Conservation (phyloP, 2,113 vertebrate species). For the Corythornis madagascariensis region DNA sequence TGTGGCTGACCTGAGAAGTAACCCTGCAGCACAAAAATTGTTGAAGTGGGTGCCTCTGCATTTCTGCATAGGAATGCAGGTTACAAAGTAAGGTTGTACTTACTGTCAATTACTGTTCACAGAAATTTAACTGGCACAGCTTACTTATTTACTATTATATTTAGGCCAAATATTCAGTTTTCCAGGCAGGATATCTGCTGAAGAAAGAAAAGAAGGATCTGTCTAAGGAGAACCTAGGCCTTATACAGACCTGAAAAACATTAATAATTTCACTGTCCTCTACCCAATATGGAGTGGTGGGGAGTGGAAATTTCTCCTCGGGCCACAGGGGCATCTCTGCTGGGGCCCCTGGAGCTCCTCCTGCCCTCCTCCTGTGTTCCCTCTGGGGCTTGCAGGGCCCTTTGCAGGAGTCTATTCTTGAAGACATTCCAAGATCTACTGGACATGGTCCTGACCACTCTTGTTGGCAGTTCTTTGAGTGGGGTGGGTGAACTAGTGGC, state of each 20-base stretch:
- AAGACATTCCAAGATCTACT: background rate
- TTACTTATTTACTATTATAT: background rate
- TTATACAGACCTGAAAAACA: background rate
- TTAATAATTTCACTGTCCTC: background rate
- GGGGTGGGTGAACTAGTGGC: no score
- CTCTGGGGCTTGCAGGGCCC: background rate
- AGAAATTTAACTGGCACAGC: background rate
- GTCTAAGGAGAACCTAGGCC: background rate
- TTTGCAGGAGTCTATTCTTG: background rate
- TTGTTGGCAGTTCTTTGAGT: background rate
- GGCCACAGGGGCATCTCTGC: rapidly evolving
- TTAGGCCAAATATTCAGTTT: background rate
- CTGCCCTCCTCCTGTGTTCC: background rate
- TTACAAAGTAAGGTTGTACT: background rate
- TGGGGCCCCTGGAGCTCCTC: rapidly evolving
- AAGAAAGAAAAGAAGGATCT: background rate
- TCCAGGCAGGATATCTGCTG: background rate
- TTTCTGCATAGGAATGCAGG: background rate
- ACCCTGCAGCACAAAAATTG: background rate
- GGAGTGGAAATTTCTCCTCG: background rate
- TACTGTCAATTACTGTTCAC: background rate
- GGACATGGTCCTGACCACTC: no score
- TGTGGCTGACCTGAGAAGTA: background rate
- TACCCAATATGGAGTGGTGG: background rate
- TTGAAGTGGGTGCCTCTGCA: background rate